phyloP scores from a whole-genome alignment of 2,888 invertebrate genomes.

The Rambutsinella grinnellia region DNA sequence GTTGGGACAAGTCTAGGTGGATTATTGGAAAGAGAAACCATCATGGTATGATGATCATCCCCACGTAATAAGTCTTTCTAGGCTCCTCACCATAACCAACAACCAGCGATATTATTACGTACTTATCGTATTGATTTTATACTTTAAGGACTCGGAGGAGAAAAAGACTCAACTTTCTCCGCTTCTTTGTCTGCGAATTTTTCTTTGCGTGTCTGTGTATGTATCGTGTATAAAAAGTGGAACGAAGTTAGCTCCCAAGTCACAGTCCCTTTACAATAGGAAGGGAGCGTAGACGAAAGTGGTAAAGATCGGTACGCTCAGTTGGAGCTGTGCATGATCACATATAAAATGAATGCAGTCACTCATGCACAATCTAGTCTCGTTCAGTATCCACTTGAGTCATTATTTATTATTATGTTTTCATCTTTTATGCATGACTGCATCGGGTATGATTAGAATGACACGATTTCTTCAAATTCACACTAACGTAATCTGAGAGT shows the following conservation, averaged over 20 bases:
- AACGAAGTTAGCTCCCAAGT: not conserved
- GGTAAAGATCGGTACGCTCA: not conserved
- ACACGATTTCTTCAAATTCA: not conserved
- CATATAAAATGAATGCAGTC: not conserved
- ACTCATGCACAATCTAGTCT: not conserved
- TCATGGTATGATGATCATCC: not conserved
- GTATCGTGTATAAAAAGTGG: too few relatives aligned
- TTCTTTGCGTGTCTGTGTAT: too few relatives aligned
- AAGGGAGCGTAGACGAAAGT: not conserved
- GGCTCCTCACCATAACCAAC: not conserved
- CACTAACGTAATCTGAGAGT: not conserved
- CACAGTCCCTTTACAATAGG: not conserved
- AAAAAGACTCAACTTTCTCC: not conserved
- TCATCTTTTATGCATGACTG: not conserved
- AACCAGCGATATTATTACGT: not conserved
- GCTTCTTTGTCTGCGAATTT: too few relatives aligned
- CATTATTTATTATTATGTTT: not conserved
- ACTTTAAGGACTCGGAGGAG: not conserved
- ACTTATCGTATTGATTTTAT: not conserved
- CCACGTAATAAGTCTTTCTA: not conserved
- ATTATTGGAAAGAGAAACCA: not conserved
- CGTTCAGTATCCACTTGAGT: not conserved
- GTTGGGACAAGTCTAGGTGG: not conserved
- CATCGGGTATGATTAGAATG: not conserved
- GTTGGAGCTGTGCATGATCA: not conserved